A percentile compares a stretch with the other conserved stretches of the same genome.
phyloP scores from a whole-genome alignment of 2,888 invertebrate species.

The Lutraria lutraria region DNA sequence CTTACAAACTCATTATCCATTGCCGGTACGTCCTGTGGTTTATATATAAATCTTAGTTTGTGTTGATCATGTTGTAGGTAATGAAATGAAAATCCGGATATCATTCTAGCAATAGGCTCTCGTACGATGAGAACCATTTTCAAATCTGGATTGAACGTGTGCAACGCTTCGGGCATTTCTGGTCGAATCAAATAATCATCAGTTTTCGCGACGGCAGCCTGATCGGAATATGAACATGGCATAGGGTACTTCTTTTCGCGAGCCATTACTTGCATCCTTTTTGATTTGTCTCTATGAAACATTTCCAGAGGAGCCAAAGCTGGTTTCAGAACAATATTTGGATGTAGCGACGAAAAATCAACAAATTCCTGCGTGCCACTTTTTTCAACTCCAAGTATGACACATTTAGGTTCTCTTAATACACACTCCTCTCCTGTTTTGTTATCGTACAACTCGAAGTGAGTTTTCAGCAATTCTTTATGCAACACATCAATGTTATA shows the following conservation, averaged over 20 bases:
- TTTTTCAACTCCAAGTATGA: not conserved
- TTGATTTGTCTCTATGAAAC: too few species aligned
- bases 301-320: not conserved
- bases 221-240: constrained; percentile 33
- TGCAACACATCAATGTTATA: not conserved
- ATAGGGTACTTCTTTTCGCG: not conserved
- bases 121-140: constrained; percentile 29
- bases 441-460: not conserved
- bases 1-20: not conserved
- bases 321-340: not conserved
- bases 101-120: constrained; percentile 27
- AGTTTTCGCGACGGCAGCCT: constrained; percentile 24
- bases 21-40: too few species aligned
- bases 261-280: not conserved
- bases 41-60: too few species aligned
- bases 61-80: too few species aligned
- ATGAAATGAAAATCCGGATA: too few species aligned
- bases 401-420: not conserved
- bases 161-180: not conserved
- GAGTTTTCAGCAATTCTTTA: not conserved
- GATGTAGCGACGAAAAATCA: not conserved
- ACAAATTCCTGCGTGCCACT: too few species aligned
- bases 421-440: not conserved
- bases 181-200: not conserved
- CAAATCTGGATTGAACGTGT: constrained; percentile 15